A percentile compares a stretch with the other conserved stretches of the same genome.
phyloP scores from a whole-genome alignment of 1,140 invertebrate genomes.

The Latrodectus geometricus region DNA sequence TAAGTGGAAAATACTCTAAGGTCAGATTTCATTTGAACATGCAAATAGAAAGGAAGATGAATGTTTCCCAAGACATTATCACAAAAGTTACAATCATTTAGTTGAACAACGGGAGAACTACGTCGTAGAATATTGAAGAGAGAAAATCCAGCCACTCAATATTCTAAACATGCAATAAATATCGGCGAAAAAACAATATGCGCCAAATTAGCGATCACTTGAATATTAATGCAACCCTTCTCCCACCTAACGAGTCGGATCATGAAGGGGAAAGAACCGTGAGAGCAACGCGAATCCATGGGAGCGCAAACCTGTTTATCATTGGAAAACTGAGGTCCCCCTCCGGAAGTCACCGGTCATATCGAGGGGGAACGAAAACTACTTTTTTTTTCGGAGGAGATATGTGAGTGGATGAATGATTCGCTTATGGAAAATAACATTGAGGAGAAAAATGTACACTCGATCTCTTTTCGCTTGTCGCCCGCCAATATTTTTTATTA shows the following conservation, averaged over 20 bases:
- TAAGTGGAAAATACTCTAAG: no score
- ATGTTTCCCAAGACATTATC: no score
- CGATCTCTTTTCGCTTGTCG: background rate
- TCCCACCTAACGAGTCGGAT: slow-evolving; percentile 55
- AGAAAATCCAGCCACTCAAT: no score
- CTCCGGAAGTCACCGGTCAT: slow-evolving; percentile 52
- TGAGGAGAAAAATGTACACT: slow-evolving; percentile 26
- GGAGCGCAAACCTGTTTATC: slow-evolving; percentile 61
- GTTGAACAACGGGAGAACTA: no score
- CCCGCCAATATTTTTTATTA: background rate
- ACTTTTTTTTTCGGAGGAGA: background rate
- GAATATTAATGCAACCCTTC: background rate
- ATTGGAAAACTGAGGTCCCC: slow-evolving; percentile 32
- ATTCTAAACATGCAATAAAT: background rate
- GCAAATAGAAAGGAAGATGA: no score
- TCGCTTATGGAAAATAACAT: slow-evolving; percentile 56
- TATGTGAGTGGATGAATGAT: slow-evolving; percentile 51
- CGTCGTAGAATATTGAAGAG: no score
- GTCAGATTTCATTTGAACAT: no score
- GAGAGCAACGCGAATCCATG: slow-evolving; percentile 55
- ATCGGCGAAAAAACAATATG: background rate
- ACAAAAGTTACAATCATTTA: no score
- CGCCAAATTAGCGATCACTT: slow-evolving; percentile 15
- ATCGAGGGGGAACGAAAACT: slow-evolving; percentile 21
- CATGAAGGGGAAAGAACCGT: slow-evolving; percentile 50